These are phyloP conservation scores for Phoebastria nigripes DNA, from an alignment of 2,797 vertebrate species.

Conservation along the genomic window DNA sequence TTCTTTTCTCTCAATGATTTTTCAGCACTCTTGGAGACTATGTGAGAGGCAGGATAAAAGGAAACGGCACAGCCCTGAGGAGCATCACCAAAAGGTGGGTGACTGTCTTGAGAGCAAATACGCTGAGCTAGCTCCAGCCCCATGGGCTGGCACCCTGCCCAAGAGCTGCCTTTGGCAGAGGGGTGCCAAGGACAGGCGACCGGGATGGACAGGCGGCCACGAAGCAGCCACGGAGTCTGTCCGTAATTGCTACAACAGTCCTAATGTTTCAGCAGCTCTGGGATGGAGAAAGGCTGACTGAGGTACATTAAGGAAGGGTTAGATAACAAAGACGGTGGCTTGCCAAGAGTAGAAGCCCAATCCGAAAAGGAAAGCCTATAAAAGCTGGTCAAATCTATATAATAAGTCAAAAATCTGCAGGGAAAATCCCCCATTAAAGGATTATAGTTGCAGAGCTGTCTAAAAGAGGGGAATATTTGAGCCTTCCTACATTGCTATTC, in stretches of 20 bases:
- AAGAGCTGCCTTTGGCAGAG: fast-evolving
- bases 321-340: not conserved
- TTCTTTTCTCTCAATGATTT: not conserved
- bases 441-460: not conserved
- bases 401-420: not conserved
- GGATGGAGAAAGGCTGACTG: not conserved
- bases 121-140: not conserved
- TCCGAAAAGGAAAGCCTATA: not conserved
- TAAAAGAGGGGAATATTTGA: not conserved
- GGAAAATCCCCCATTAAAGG: not conserved
- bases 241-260: not conserved
- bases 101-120: not conserved
- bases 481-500: not conserved
- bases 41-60: not conserved
- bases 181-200: fast-evolving
- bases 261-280: not conserved
- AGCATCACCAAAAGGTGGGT: not conserved
- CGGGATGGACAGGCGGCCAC: fast-evolving
- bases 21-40: not conserved
- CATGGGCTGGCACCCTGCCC: fast-evolving
- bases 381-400: not conserved
- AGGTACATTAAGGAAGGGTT: not conserved
- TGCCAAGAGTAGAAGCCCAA: not conserved
- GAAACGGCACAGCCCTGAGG: not conserved
- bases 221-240: not conserved